Conservation (phyloP, 2,113 vertebrate species). For the Periophthalmodon schlosseri region DNA sequence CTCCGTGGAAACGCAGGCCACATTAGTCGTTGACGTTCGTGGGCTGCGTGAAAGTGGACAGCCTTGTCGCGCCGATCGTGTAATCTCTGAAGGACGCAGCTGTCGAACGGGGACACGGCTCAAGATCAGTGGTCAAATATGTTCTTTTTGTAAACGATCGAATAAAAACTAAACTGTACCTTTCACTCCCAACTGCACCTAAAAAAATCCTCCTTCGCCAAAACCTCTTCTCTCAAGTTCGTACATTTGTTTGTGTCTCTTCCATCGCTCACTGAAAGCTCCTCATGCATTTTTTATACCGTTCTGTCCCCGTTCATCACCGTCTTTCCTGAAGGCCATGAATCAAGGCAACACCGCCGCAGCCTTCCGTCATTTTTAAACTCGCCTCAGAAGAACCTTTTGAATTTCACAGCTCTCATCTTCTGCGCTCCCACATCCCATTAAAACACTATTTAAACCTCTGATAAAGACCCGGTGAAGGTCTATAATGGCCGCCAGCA, state of each 20-base stretch:
- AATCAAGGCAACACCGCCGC: not conserved
- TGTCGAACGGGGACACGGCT: no score
- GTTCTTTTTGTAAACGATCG: no score
- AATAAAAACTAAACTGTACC: no score
- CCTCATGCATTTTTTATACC: not conserved
- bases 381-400: not conserved
- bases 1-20: no score
- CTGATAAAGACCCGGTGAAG: not conserved
- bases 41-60: no score
- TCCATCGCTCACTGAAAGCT: not conserved
- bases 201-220: not conserved
- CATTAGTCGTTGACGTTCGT: no score
- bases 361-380: slow-evolving; percentile 2
- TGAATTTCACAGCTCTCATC: not conserved
- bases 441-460: not conserved
- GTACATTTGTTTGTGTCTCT: not conserved
- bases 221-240: not conserved
- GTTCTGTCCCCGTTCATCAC: not conserved
- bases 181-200: not conserved
- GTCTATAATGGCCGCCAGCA: not conserved
- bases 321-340: not conserved
- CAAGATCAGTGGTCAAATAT: no score
- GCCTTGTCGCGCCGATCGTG: no score
- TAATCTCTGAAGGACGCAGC: no score
- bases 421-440: not conserved